Base-by-base conservation (phyloP, 2,797 vertebrate species). In the Heteromormyrus szaboi region DNA sequence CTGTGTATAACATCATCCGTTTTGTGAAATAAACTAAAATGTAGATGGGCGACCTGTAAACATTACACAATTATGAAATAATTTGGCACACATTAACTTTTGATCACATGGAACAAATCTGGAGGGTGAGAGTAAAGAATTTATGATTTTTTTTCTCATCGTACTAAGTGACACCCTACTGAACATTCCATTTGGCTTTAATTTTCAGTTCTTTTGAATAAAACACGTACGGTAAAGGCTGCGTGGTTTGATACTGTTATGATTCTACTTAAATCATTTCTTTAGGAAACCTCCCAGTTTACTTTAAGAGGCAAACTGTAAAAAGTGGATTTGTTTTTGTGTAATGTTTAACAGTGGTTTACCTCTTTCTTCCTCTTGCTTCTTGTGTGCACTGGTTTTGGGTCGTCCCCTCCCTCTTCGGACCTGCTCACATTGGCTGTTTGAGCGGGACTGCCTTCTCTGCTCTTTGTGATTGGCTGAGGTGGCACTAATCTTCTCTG, bases 301-400 rank as follows among this genome's bases (percentile, higher is more conserved):
- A 12, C 41, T 29, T 12, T 25, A 84, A 84, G 81, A 68, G 29
- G 4, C 65, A 33, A 68, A 48, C 37, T 83, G 19, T 46, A 83
- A 44, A 29, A 8, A 84, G 19, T 84, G 44, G 19, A 84, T 48
- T 51, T 84, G 46, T 11, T 37, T 79, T 44, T 79, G 33, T 44
- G 37, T 79, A 44, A 44, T 79, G n/a, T 25, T 50, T 84, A 22
- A 83, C 41, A 50, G 81, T 22, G 2, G 0, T 50, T 62, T 96
- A 99, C 98, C 98, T 97, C 97, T 98, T 90, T 99, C 98, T 84
- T 99, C 98, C 86, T 99, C 98, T 0, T 97, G 97, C 53, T 98
- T 99, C 95, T 98, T 99, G 86, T 97, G 94, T 17, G 97, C 96
- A 48, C 96, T 95, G 22, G 96, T 97, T 92, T 99, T 99, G 4